A percentile compares a stretch with the other conserved stretches of the same genome.
These are phyloP conservation scores for Epinephelus malabaricus DNA, from an alignment of 2,797 vertebrate species.

Conservation along the genomic window DNA sequence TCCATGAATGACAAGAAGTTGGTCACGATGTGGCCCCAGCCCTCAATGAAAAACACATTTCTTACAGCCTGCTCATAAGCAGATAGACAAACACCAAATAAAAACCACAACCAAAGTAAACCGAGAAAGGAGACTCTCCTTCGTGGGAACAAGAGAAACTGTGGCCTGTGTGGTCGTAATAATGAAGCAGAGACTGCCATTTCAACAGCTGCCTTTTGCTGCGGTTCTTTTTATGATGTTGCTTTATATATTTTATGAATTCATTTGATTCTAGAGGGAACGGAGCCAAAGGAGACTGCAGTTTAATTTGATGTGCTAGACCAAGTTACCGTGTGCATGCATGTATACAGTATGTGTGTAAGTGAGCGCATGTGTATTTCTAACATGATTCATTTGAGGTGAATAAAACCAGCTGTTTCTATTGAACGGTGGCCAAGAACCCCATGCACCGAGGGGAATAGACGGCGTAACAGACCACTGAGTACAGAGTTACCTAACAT, in stretches of 20 bases:
- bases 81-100: slow-evolving; percentile 75
- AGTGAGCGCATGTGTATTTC: slow-evolving; percentile 64
- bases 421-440: slow-evolving; percentile 76
- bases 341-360: slow-evolving; percentile 56
- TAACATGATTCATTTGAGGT: slow-evolving; percentile 74
- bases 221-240: slow-evolving; percentile 78
- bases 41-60: slow-evolving; percentile 79
- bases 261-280: slow-evolving; percentile 72
- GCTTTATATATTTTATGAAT: slow-evolving; percentile 75
- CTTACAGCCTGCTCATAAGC: slow-evolving; percentile 47
- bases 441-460: slow-evolving; percentile 45
- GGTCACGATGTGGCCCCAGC: slow-evolving; percentile 42
- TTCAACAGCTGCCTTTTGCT: slow-evolving; percentile 70
- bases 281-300: slow-evolving; percentile 65
- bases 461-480: slow-evolving; percentile 45
- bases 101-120: slow-evolving; percentile 72
- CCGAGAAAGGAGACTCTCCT: slow-evolving; percentile 59
- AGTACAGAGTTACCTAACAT: slow-evolving; percentile 68
- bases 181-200: slow-evolving; percentile 67
- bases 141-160: slow-evolving; percentile 73
- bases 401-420: slow-evolving; percentile 85
- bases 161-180: slow-evolving; percentile 72
- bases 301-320: slow-evolving; percentile 66
- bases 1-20: slow-evolving; percentile 47
- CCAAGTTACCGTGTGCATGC: slow-evolving; percentile 53